phyloP scores from a whole-genome alignment of 2,888 invertebrate genomes.

The Mimumesa dahlbomi region DNA sequence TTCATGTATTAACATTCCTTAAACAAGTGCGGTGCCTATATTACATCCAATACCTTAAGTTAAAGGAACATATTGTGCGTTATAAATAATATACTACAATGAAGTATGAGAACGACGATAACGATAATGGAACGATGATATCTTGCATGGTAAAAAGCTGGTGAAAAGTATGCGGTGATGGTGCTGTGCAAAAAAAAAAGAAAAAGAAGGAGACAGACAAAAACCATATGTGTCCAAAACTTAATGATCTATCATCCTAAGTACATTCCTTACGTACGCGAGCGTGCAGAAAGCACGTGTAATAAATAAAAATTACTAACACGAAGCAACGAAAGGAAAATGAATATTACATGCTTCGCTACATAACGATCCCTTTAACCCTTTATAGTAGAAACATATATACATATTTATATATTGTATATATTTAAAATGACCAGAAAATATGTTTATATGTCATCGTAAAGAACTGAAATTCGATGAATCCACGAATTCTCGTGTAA shows the following conservation, averaged over 20 bases:
- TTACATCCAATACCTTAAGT: slow-evolving; percentile 76
- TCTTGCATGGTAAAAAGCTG: slow-evolving; percentile 46
- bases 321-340: slow-evolving; percentile 40
- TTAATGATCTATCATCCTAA: background rate
- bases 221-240: background rate
- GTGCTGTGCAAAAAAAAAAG: slow-evolving; percentile 2
- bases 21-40: slow-evolving; percentile 74
- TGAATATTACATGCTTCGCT: slow-evolving; percentile 40
- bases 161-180: slow-evolving; percentile 20
- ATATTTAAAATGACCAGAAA: background rate
- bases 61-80: slow-evolving; percentile 59
- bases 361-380: slow-evolving; percentile 11
- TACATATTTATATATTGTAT: slow-evolving; percentile 17
- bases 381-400: slow-evolving; percentile 25
- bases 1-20: slow-evolving; percentile 76
- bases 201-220: slow-evolving; percentile 5
- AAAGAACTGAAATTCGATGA: too few relatives aligned
- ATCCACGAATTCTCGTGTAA: too few relatives aligned
- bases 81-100: slow-evolving; percentile 41
- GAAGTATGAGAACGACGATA: slow-evolving; percentile 2
- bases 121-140: slow-evolving; percentile 25
- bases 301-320: slow-evolving; percentile 44
- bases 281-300: slow-evolving; percentile 5
- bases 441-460: too few relatives aligned
- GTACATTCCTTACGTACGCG: background rate